A percentile compares a stretch with the other conserved stretches of the same genome.
phyloP scores from a whole-genome alignment of 2,888 invertebrate genomes.

The Chrysolina americana region DNA sequence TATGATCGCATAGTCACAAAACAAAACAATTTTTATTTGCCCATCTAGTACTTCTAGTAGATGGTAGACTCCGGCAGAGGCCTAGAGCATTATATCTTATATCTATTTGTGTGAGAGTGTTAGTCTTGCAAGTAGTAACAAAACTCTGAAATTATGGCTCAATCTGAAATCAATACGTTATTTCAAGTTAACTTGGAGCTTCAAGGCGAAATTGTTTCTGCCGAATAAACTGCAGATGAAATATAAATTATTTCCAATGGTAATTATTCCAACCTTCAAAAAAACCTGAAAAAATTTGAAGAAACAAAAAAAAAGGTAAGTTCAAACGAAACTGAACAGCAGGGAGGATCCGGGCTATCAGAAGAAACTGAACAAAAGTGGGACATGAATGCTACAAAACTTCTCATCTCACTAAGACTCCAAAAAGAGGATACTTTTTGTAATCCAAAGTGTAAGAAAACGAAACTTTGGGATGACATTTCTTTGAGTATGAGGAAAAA shows the following conservation, averaged over 20 bases:
- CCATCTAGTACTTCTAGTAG: too few species aligned
- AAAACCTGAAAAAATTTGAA: not conserved
- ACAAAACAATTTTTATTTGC: too few species aligned
- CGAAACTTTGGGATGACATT: not conserved
- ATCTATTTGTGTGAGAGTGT: too few species aligned
- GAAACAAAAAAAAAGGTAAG: not conserved
- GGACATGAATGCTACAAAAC: not conserved
- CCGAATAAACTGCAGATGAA: not conserved
- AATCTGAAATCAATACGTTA: not conserved
- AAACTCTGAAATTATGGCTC: not conserved
- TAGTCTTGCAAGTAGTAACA: too few species aligned
- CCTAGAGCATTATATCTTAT: too few species aligned
- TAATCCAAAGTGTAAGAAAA: not conserved
- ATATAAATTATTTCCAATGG: constrained; percentile 1
- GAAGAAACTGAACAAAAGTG: not conserved
- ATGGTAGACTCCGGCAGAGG: too few species aligned
- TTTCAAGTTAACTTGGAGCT: not conserved
- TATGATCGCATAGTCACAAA: too few species aligned
- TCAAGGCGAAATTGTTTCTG: constrained; percentile 1
- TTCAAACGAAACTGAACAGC: not conserved
- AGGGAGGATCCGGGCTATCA: not conserved
- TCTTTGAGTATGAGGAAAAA: not conserved
- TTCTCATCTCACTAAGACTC: too few species aligned
- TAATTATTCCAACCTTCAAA: not conserved
- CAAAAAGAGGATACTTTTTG: constrained; percentile 3